Base-by-base conservation (phyloP, 2,888 invertebrate genomes). In the Eristalinus aeneus region DNA sequence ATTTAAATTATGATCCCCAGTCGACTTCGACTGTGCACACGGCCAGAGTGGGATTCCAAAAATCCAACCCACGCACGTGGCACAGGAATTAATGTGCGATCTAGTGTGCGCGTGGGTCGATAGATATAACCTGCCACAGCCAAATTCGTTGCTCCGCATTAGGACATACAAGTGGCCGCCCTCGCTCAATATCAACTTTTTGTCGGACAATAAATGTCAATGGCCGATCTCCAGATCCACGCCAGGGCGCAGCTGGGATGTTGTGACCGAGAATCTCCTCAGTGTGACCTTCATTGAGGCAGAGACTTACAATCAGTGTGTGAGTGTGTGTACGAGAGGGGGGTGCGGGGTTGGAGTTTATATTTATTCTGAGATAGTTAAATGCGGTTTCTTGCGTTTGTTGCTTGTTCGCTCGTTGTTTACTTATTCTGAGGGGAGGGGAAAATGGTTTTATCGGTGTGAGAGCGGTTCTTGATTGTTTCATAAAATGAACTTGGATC, bases 221-320 rank as follows among this genome's bases (percentile, higher is more conserved):
- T 56, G 84, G 46, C 80, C 84, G 84, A 72, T 80, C 71, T 79
- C 23, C 64, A 31, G 68, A 65, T 56, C 31, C 32, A 67, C 8
- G 20, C 46, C 8, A 16, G 5, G 6, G 58, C 54, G 67, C 3
- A 75, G 56, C 22, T 46, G 46, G 46, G 60, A 53, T 67, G 53
- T 27, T 23, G 22, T 63, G 71, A 79, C 67, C 54, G 56, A 75
- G 65, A 69, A 63, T 58, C 27, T 2, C 58, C 74, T 46, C 75
- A 75, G 63, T 56, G 72, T 84, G 84, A 75, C 84, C 84, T 84
- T 84, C 56, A 75, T 80, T 27, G 5, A 58, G 16, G 32, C 39
- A 68, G 32, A 63, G 27, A 67, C 39, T 77, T 76, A 65, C 67
- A 72, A n/a, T n/a, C 64, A 27, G 31, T 39, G 36, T 75, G 74